phyloP scores from a whole-genome alignment of 2,888 invertebrate species.

The Piscicola geometra region DNA sequence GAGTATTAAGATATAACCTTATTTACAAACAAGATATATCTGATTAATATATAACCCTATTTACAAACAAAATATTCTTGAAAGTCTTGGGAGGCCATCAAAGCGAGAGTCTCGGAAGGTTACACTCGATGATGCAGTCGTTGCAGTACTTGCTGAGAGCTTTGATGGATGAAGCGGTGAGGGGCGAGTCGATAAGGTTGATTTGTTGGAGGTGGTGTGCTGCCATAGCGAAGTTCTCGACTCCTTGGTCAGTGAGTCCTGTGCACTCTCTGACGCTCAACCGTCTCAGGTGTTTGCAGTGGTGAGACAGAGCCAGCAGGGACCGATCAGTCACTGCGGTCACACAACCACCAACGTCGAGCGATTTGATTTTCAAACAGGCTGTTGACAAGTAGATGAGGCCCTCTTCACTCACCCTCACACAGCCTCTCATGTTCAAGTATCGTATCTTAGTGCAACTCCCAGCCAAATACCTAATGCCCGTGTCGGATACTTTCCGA shows the following conservation, averaged over 20 bases:
- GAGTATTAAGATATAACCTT: no score
- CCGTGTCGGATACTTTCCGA: slow-evolving; percentile 77
- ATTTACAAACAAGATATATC: no score
- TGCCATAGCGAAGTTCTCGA: slow-evolving; percentile 81
- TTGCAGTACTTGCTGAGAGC: slow-evolving; percentile 82
- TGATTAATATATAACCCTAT: no score
- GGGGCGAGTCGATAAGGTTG: slow-evolving; percentile 87
- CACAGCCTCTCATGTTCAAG: slow-evolving; percentile 84
- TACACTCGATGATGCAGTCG: slow-evolving; percentile 86
- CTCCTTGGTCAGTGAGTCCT: slow-evolving; percentile 79
- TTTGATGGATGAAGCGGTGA: slow-evolving; percentile 79
- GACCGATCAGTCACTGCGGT: slow-evolving; percentile 74
- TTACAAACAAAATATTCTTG: no score
- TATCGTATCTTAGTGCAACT: slow-evolving; percentile 80
- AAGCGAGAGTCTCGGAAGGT: slow-evolving; percentile 90
- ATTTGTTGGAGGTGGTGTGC: slow-evolving; percentile 82
- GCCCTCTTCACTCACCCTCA: slow-evolving; percentile 87
- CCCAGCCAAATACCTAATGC: slow-evolving; percentile 72
- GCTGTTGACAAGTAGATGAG: slow-evolving; percentile 78
- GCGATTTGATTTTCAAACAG: slow-evolving; percentile 76
- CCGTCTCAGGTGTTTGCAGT: slow-evolving; percentile 75
- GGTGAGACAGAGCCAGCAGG: slow-evolving; percentile 73
- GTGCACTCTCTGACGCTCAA: slow-evolving; percentile 84
- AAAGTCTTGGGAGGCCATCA: no score
- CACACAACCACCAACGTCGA: slow-evolving; percentile 89